phyloP scores from a whole-genome alignment of 2,113 vertebrate species.

The Myotis yumanensis region DNA sequence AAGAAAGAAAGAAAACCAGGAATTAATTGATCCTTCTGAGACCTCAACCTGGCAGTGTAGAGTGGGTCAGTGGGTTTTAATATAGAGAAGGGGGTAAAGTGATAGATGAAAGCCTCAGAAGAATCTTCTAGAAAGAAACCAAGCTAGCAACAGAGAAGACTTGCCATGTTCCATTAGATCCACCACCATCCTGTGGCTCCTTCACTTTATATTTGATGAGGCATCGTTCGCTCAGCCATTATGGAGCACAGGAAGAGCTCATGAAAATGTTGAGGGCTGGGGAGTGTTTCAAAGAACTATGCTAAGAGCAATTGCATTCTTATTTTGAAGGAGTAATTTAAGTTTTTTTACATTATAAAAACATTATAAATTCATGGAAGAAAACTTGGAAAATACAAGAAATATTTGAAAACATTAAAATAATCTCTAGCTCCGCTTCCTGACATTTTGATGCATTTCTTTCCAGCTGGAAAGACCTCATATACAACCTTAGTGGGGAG shows the following conservation, averaged over 20 bases:
- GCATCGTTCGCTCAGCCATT: not conserved
- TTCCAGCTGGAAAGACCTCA: not conserved
- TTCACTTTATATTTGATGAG: not conserved
- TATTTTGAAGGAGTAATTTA: not conserved
- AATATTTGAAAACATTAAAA: not conserved
- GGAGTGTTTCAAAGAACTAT: not conserved
- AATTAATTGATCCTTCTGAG: not conserved
- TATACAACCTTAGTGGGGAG: not conserved
- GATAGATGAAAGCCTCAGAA: not conserved
- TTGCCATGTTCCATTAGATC: not conserved
- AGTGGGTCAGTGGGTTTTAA: not conserved
- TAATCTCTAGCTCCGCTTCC: not conserved
- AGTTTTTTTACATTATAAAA: not conserved
- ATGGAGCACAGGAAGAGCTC: not conserved
- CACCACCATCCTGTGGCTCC: not conserved
- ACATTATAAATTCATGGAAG: not conserved
- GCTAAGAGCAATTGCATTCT: not conserved
- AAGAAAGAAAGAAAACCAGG: not conserved
- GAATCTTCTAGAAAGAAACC: conserved; percentile 8
- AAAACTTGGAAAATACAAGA: conserved; percentile 16
- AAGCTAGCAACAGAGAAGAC: not conserved
- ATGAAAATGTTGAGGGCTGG: not conserved
- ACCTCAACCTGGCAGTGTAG: not conserved
- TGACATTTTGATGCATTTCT: not conserved
- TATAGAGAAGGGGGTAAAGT: not conserved